phyloP scores from a whole-genome alignment of 2,797 vertebrate genomes.

The Valencia hispanica region DNA sequence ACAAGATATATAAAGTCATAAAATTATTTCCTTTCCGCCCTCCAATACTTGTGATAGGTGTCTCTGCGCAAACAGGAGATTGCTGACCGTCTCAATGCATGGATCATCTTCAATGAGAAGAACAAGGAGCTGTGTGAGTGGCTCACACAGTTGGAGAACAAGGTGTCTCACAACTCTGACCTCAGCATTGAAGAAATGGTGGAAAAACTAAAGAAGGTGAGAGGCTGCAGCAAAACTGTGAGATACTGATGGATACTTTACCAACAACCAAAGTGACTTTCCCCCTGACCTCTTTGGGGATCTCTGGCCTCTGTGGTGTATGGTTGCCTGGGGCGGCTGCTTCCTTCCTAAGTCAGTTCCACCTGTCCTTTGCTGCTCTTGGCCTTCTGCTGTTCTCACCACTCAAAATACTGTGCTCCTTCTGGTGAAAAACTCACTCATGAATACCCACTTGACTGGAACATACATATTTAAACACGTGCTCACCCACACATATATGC shows the following conservation, averaged over 20 bases:
- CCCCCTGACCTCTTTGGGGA: too few species aligned
- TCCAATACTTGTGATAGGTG: constrained; percentile 75
- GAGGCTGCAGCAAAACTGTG: neutral
- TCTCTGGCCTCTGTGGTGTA: too few species aligned
- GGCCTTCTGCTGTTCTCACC: too few species aligned
- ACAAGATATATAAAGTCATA: neutral
- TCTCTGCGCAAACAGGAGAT: constrained; percentile 91
- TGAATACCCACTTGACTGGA: too few species aligned
- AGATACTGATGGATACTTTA: neutral
- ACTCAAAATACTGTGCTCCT: too few species aligned
- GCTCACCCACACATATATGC: too few species aligned
- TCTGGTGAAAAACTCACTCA: too few species aligned
- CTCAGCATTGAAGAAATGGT: constrained; percentile 96
- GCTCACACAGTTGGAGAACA: constrained; percentile 95
- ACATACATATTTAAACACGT: too few species aligned
- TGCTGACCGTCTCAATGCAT: constrained; percentile 90
- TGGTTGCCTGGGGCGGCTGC: too few species aligned
- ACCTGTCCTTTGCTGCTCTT: too few species aligned
- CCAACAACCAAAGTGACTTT: too few species aligned
- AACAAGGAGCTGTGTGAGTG: constrained; percentile 94
- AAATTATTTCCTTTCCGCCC: neutral
- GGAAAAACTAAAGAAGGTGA: constrained; percentile 94
- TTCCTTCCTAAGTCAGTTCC: too few species aligned
- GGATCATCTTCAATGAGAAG: constrained; percentile 93
- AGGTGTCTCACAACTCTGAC: constrained; percentile 87